A percentile compares a stretch with the other conserved stretches of the same genome.
These are phyloP conservation scores for Lerista edwardsae DNA, from an alignment of 2,797 vertebrate genomes.

Conservation along the genomic window DNA sequence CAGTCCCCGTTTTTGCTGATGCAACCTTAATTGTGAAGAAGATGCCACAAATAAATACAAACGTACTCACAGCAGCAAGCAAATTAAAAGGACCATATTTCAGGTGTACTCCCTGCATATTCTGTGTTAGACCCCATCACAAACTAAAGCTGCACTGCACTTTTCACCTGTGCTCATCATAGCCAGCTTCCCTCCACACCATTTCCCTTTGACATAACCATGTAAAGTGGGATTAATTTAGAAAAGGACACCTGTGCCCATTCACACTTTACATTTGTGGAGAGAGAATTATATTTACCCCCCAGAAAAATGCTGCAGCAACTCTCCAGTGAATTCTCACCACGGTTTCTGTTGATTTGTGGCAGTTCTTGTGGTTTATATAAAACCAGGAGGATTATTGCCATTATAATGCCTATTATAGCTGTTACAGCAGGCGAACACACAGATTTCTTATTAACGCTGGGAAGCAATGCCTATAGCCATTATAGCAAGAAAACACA, in stretches of 20 bases:
- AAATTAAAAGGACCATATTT: background rate
- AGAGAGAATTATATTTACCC: no score
- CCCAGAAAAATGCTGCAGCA: no score
- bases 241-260: background rate
- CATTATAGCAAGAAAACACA: no score
- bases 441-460: no score
- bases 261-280: background rate
- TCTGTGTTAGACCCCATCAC: background rate
- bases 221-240: background rate
- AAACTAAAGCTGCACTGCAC: background rate
- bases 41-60: conserved; percentile 30
- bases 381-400: background rate
- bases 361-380: conserved; percentile 7
- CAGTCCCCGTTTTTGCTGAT: background rate
- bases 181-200: background rate
- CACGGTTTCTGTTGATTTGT: background rate
- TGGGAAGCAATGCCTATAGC: no score
- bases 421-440: no score
- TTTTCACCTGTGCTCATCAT: background rate
- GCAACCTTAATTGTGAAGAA: background rate
- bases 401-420: background rate
- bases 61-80: background rate
- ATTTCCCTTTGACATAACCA: background rate
- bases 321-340: background rate
- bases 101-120: background rate